Evolutionary conservation across 2,113 vertebrate genomes (phyloP), one percentile per base, ranked within the genome.

Genomic region (Mobula birostris): DNA sequence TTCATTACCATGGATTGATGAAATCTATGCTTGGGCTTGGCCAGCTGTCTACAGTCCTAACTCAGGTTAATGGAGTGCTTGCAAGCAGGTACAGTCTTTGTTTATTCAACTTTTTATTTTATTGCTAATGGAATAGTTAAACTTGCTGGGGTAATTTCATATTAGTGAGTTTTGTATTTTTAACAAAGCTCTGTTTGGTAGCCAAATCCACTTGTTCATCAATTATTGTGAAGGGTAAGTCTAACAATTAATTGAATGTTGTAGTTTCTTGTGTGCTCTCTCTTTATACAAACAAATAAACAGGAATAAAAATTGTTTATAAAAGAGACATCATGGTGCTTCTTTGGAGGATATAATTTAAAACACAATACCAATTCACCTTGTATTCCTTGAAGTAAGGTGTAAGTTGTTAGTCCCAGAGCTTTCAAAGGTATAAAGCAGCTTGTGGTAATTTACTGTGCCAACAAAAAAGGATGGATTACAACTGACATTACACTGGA

Each of bases 11-110:
- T 94, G 98, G 99, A 83, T 98, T 99, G 66, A 98, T 99, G 97
- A 99, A 98, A 94, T 99, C 99, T 58, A 99, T 99, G 98, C 96
- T 99, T 93, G 99, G 98, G 70, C 98, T 99, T 94, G 99, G 99
- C 85, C 98, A 99, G 95, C 97, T 99, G 68, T 99, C 99, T 77
- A 98, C 99, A 72, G 98, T 99, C 94, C 98, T 99, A 95, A 99
- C 99, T 76, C 98, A 99, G 95, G 98, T 99, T 95, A 99, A 99
- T 94, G 99, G 99, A 95, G 98, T 99, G 0, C 96, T 99, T 96
- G 98, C 98, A 66, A 98, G 97, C 97, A 99, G 98, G 99, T 99
- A 97, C 96, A 94, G 83, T 94, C 94, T 21, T 27, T 21, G 68
- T 24, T 94, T 68, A 14, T 11, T 94, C 14, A 66, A 36, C 80